These are phyloP conservation scores for Brachypterus glaber DNA, from an alignment of 2,888 invertebrate species.

Conservation along the genomic window DNA sequence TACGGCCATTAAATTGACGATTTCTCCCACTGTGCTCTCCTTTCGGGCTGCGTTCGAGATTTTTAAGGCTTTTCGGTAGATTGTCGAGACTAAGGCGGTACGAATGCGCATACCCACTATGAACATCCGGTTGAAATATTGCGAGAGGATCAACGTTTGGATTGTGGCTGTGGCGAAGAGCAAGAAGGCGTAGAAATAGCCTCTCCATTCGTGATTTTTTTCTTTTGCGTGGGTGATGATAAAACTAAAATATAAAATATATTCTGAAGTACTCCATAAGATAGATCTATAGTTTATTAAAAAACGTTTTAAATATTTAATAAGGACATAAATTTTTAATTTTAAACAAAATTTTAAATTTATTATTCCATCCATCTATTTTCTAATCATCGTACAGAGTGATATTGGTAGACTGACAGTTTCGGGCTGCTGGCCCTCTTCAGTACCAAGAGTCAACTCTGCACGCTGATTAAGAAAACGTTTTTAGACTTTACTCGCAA, in stretches of 20 bases:
- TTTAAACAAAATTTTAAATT: too few species aligned
- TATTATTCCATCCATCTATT: too few species aligned
- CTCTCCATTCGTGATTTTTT: conserved; percentile 68
- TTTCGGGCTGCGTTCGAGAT: conserved; percentile 73
- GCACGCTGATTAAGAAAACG: too few species aligned
- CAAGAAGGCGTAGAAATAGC: conserved; percentile 69
- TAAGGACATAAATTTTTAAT: too few species aligned
- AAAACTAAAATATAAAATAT: conserved; percentile 53
- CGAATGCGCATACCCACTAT: conserved; percentile 83
- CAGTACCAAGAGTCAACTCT: too few species aligned
- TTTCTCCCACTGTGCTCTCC: conserved; percentile 81
- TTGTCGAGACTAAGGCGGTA: conserved; percentile 79
- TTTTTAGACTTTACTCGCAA: too few species aligned
- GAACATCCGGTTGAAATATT: conserved; percentile 88
- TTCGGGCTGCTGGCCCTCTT: too few species aligned
- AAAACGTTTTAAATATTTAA: background rate
- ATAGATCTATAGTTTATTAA: too few species aligned
- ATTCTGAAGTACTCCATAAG: too few species aligned
- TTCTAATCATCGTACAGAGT: too few species aligned
- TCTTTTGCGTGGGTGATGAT: conserved; percentile 62
- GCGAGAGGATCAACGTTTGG: conserved; percentile 77
- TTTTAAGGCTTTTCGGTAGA: conserved; percentile 76
- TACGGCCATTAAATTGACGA: conserved; percentile 86
- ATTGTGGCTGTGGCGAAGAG: conserved; percentile 65
- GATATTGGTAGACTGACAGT: too few species aligned